Conservation (phyloP, 2,797 vertebrate genomes). For the Phylloscopus collybita region DNA sequence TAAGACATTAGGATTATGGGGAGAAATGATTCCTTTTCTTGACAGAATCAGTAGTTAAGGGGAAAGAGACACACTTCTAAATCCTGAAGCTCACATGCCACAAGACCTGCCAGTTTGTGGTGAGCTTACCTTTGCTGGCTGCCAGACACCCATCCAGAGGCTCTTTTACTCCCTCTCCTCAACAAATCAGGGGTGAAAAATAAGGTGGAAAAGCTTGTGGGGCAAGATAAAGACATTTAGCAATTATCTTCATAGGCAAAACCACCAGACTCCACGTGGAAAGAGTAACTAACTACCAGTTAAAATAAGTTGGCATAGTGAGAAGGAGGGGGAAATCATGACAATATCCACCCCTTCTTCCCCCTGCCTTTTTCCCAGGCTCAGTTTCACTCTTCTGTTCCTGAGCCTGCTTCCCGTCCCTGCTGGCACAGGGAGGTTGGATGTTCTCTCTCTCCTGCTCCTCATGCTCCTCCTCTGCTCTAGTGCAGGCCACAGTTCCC, state of each 20-base stretch:
- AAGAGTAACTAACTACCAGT: not conserved
- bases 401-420: not conserved
- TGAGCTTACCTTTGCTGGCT: not conserved
- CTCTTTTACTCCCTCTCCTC: not conserved
- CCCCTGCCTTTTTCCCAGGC: not conserved
- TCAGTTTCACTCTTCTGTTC: not conserved
- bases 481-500: not conserved
- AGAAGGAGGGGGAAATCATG: not conserved
- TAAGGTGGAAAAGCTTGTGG: not conserved
- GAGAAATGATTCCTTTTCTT: not conserved
- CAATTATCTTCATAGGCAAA: not conserved
- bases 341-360: not conserved
- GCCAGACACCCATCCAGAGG: not conserved
- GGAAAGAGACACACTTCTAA: not conserved
- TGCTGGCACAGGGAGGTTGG: not conserved
- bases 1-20: not conserved
- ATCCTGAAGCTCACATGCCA: not conserved
- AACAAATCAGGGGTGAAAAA: not conserved
- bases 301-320: not conserved
- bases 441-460: not conserved
- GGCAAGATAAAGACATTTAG: not conserved
- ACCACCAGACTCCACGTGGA: not conserved
- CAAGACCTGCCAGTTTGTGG: not conserved
- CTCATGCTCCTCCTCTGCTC: not conserved
- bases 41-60: not conserved